A percentile compares a stretch with the other conserved stretches of the same genome.
Evolutionary conservation across 2,888 invertebrate species (phyloP).

Genomic region (Thumatha senex): DNA sequence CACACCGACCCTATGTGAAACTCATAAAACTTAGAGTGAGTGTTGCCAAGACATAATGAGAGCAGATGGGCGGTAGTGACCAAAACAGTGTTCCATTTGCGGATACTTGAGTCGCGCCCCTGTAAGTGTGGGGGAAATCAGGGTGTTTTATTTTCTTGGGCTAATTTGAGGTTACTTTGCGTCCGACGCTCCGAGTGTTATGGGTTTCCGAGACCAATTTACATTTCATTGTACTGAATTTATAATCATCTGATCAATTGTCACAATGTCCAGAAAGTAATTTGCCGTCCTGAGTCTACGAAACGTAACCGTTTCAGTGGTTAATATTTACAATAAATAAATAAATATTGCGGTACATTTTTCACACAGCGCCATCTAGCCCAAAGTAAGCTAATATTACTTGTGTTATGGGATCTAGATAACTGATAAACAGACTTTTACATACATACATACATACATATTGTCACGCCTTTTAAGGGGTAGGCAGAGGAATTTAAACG

Average conservation of each 20-base stretch:
- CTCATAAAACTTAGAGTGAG: constrained; percentile 51
- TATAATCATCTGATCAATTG: constrained; percentile 33
- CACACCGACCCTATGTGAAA: neutral
- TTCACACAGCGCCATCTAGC: no score
- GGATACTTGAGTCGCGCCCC: constrained; percentile 55
- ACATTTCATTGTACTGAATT: constrained; percentile 34
- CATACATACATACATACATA: no score
- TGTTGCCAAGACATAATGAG: constrained; percentile 55
- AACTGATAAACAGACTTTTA: no score
- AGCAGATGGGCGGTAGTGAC: constrained; percentile 55
- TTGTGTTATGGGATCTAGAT: no score
- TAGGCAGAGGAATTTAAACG: no score
- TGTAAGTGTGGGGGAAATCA: constrained; percentile 57
- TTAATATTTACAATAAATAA: no score
- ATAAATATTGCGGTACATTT: no score
- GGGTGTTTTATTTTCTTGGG: constrained; percentile 58
- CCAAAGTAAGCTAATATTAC: no score
- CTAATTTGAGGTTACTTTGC: constrained; percentile 66
- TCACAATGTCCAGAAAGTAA: constrained; percentile 5
- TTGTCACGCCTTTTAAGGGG: no score
- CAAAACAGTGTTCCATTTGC: constrained; percentile 51
- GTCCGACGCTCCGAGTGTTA: constrained; percentile 39
- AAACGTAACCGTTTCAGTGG: no score
- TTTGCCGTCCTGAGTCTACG: no score
- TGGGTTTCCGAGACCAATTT: constrained; percentile 46